Evolutionary conservation across 2,888 invertebrate genomes (phyloP).

Genomic region (Carabus problematicus): DNA sequence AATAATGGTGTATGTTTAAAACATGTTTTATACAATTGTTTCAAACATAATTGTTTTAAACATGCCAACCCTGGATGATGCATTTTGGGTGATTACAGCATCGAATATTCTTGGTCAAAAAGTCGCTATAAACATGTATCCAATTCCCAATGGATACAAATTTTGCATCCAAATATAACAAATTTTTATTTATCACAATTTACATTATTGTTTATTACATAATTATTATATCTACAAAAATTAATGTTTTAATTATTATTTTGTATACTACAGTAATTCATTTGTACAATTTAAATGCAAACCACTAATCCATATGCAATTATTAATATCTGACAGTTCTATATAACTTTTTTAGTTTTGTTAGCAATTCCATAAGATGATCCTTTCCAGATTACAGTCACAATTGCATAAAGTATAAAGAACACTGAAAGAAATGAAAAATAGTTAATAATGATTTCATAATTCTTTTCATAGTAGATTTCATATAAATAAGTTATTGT

Average conservation of each 20-base stretch:
- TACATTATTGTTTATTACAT: slow-evolving; percentile 6
- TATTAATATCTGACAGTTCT: background rate
- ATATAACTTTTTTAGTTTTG: background rate
- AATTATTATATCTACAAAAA: background rate
- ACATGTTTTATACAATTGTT: too few relatives aligned
- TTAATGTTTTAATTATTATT: background rate
- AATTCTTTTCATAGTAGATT: slow-evolving; percentile 10
- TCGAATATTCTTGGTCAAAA: too few relatives aligned
- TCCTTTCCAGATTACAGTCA: slow-evolving; percentile 11
- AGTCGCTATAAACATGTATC: too few relatives aligned
- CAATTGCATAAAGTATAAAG: background rate
- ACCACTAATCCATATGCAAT: background rate
- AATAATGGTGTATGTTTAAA: too few relatives aligned
- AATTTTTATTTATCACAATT: background rate
- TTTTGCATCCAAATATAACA: too few relatives aligned
- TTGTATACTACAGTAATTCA: too few relatives aligned
- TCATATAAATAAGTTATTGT: background rate
- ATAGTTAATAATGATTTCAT: slow-evolving; percentile 6
- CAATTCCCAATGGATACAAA: too few relatives aligned
- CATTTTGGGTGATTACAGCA: too few relatives aligned
- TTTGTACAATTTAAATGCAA: background rate
- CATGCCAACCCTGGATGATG: too few relatives aligned
- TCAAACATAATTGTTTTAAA: too few relatives aligned
- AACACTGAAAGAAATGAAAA: slow-evolving; percentile 23
- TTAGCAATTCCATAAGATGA: slow-evolving; percentile 22